A percentile compares a stretch with the other conserved stretches of the same genome.
Conservation (phyloP, 2,797 vertebrate species). For the Merluccius polli region DNA sequence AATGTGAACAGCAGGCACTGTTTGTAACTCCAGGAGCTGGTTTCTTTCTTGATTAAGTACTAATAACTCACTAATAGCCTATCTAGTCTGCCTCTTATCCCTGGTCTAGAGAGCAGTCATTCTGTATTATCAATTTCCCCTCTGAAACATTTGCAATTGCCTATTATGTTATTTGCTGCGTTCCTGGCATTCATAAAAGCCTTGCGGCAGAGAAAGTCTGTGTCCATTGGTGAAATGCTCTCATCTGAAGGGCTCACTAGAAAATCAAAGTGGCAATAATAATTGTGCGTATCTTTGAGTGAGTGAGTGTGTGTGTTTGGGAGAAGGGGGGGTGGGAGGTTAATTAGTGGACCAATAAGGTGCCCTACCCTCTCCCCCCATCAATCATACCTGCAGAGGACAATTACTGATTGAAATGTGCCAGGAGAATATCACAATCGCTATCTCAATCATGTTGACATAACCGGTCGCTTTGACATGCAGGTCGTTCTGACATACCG, state of each 20-base stretch:
- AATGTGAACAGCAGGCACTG: neutral
- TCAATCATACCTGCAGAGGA: constrained; percentile 23
- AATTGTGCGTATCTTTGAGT: constrained; percentile 43
- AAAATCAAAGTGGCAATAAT: constrained; percentile 65
- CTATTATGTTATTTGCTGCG: neutral
- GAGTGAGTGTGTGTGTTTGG: no score
- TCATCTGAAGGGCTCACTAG: constrained; percentile 31
- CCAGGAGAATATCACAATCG: neutral
- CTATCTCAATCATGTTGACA: constrained; percentile 15
- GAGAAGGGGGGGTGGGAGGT: no score
- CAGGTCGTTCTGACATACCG: no score
- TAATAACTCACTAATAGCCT: neutral
- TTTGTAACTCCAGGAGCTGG: neutral
- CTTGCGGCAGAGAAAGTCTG: no score
- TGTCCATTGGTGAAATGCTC: neutral
- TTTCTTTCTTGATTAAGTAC: neutral
- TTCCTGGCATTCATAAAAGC: no score
- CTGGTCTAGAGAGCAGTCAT: neutral
- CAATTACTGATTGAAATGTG: constrained; percentile 39
- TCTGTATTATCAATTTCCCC: neutral
- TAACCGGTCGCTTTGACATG: no score
- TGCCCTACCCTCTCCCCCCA: constrained; percentile 4
- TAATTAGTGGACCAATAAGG: no score
- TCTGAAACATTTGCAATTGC: neutral
- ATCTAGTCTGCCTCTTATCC: neutral